Conservation (phyloP, 2,888 invertebrate species). For the Tuberolachnus salignus region DNA sequence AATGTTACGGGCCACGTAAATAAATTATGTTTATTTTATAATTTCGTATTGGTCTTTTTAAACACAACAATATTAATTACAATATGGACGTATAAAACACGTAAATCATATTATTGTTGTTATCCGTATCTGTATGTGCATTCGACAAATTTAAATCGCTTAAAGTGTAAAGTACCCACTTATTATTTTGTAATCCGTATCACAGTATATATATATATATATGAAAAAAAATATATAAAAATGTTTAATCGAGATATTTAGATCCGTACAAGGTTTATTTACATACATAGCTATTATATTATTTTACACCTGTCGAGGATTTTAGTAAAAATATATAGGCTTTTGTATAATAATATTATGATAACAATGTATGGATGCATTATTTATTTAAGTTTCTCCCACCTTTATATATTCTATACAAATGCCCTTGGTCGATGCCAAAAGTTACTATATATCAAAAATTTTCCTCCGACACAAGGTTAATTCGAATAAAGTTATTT, state of each 20-base stretch:
- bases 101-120: too few species aligned
- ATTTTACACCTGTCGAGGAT: neutral
- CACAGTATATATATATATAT: neutral
- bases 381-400: neutral
- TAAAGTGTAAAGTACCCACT: constrained; percentile 21
- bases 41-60: too few species aligned
- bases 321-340: neutral
- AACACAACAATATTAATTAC: too few species aligned
- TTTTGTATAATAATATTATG: neutral
- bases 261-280: constrained; percentile 3
- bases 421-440: constrained; percentile 47
- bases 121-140: neutral
- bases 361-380: neutral
- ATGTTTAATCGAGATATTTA: neutral
- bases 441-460: constrained; percentile 25
- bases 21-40: too few species aligned
- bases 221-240: neutral
- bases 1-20: too few species aligned
- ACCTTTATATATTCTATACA: constrained; percentile 24
- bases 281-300: neutral
- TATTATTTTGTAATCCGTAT: constrained; percentile 5
- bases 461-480: constrained; percentile 28
- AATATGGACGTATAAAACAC: too few species aligned
- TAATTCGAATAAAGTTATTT: constrained; percentile 14
- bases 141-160: neutral